Evolutionary conservation across 2,888 invertebrate genomes (phyloP).

Genomic region (Acanthosoma haemorrhoidale): DNA sequence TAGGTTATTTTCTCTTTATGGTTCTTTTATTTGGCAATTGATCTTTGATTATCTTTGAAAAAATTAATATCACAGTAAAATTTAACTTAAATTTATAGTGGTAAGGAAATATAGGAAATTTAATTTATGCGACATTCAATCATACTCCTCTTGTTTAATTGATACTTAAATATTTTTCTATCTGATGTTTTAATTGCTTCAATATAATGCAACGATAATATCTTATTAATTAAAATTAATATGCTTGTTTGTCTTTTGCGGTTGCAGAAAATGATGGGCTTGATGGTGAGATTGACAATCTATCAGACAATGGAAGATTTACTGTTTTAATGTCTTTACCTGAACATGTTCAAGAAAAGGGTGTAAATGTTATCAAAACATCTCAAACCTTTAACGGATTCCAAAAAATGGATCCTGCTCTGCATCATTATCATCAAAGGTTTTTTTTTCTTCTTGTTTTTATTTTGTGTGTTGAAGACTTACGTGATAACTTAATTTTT

Average conservation of each 20-base stretch:
- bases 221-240: background rate
- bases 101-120: too few species aligned
- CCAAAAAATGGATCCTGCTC: slow-evolving; percentile 29
- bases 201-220: too few species aligned
- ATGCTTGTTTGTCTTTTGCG: background rate
- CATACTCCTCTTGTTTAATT: too few species aligned
- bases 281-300: slow-evolving; percentile 28
- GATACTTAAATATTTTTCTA: too few species aligned
- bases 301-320: slow-evolving; percentile 20
- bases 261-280: slow-evolving; percentile 31
- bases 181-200: too few species aligned
- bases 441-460: background rate
- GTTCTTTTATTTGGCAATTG: too few species aligned
- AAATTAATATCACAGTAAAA: too few species aligned
- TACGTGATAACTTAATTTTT: background rate
- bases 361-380: slow-evolving; percentile 15
- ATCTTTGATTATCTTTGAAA: too few species aligned
- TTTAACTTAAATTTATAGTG: too few species aligned
- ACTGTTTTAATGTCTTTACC: background rate
- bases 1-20: too few species aligned
- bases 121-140: too few species aligned
- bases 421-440: slow-evolving; percentile 33
- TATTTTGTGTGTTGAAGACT: background rate
- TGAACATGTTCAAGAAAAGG: slow-evolving; percentile 1
- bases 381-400: slow-evolving; percentile 30